Percentiles rank a stretch among this genome's conserved stretches.
Conservation (phyloP, 2,888 invertebrate genomes). For the Leucophenga montana region DNA sequence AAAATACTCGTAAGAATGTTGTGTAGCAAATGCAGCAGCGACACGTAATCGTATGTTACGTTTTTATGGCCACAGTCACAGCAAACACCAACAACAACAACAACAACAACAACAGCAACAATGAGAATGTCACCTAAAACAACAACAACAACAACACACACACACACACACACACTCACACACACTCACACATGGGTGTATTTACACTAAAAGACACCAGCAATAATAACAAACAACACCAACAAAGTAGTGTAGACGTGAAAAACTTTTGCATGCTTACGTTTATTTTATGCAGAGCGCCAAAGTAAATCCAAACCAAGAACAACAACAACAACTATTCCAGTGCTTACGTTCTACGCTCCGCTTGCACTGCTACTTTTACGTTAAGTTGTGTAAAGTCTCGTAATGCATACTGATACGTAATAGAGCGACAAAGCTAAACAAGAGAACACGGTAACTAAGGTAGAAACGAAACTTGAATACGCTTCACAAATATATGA, state of each 20-base stretch:
- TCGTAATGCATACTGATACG: conserved; percentile 27
- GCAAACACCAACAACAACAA: not conserved
- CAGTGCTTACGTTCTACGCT: not conserved
- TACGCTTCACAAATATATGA: not conserved
- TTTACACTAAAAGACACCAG: not conserved
- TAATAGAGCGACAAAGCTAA: conserved; percentile 23
- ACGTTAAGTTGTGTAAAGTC: conserved; percentile 26
- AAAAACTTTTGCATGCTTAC: conserved; percentile 13
- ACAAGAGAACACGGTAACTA: not conserved
- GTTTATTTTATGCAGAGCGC: not conserved
- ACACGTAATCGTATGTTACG: conserved; percentile 28
- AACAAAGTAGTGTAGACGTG: not conserved
- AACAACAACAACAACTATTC: not conserved
- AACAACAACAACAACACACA: not conserved
- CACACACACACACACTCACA: not conserved
- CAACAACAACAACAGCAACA: not conserved
- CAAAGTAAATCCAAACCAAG: not conserved
- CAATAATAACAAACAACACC: not conserved
- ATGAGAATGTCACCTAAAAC: not conserved
- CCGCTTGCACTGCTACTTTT: not conserved
- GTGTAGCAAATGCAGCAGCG: conserved; percentile 2
- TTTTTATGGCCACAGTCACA: conserved; percentile 14
- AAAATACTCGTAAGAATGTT: conserved; percentile 11
- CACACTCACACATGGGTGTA: not conserved
- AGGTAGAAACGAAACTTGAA: not conserved